These are phyloP conservation scores for Fringilla coelebs DNA, from an alignment of 2,797 vertebrate species.

Conservation along the genomic window DNA sequence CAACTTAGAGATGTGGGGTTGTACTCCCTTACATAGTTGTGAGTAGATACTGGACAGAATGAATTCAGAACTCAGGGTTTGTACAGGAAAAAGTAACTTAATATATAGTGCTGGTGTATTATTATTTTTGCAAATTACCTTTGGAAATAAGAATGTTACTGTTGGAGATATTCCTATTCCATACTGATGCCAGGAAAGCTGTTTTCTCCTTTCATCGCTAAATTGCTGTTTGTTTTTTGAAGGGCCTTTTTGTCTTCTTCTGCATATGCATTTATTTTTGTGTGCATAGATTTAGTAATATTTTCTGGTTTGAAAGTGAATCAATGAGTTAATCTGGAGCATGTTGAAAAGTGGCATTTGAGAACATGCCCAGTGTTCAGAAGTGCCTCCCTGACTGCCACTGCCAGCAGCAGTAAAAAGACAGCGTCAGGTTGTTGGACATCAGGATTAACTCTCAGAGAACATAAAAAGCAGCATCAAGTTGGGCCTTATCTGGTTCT, in stretches of 20 bases:
- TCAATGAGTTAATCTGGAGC: not conserved
- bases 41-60: not conserved
- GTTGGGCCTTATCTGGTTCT: not conserved
- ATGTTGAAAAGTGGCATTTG: not conserved
- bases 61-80: not conserved
- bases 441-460: not conserved
- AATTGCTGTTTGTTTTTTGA: not conserved
- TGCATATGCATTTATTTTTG: not conserved
- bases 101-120: not conserved
- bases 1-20: not conserved
- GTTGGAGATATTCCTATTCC: not conserved
- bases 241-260: not conserved
- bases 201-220: not conserved
- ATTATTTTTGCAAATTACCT: not conserved
- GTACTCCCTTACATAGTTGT: accelerated
- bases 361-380: not conserved
- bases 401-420: not conserved
- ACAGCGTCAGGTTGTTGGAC: not conserved
- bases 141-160: not conserved
- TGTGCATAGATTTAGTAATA: not conserved
- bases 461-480: not conserved
- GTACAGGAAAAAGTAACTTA: not conserved
- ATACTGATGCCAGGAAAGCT: not conserved
- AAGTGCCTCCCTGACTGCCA: not conserved
- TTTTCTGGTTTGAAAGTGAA: not conserved